phyloP scores from a whole-genome alignment of 2,113 vertebrate genomes.

The Ceyx melanurus region DNA sequence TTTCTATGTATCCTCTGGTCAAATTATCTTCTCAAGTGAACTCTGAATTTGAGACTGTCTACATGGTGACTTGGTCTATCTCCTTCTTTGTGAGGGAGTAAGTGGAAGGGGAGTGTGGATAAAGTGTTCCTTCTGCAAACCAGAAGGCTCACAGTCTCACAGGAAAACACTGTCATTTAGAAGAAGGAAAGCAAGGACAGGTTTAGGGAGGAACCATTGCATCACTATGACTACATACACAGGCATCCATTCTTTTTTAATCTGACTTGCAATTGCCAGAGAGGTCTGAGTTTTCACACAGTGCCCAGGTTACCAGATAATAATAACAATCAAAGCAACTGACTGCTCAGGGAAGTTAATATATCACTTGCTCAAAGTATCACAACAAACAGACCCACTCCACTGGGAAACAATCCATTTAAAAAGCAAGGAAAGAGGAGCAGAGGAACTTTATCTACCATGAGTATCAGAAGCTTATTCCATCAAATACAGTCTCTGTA shows the following conservation, averaged over 20 bases:
- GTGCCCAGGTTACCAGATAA: not conserved
- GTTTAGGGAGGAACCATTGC: not conserved
- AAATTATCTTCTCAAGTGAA: not conserved
- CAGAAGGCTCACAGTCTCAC: not conserved
- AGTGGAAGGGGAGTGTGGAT: not conserved
- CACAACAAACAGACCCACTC: not conserved
- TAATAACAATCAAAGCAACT: not conserved
- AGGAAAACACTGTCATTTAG: not conserved
- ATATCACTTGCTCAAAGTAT: not conserved
- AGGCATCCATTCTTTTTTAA: not conserved
- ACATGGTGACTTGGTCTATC: not conserved
- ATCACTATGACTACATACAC: not conserved
- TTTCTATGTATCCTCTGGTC: not conserved
- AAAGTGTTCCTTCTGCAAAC: not conserved
- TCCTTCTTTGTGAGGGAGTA: not conserved
- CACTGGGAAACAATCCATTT: not conserved
- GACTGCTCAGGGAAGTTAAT: not conserved
- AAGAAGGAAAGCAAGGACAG: not conserved
- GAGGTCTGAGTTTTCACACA: slow-evolving; percentile 14
- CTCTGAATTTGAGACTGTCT: not conserved
- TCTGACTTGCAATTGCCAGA: not conserved
- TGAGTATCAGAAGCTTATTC: slow-evolving; percentile 25
- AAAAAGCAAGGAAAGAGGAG: not conserved
- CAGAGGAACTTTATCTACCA: slow-evolving; percentile 7
- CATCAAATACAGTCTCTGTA: slow-evolving; percentile 42